These are phyloP conservation scores for Chalcis sispes DNA, from an alignment of 2,888 invertebrate genomes.

Conservation along the genomic window DNA sequence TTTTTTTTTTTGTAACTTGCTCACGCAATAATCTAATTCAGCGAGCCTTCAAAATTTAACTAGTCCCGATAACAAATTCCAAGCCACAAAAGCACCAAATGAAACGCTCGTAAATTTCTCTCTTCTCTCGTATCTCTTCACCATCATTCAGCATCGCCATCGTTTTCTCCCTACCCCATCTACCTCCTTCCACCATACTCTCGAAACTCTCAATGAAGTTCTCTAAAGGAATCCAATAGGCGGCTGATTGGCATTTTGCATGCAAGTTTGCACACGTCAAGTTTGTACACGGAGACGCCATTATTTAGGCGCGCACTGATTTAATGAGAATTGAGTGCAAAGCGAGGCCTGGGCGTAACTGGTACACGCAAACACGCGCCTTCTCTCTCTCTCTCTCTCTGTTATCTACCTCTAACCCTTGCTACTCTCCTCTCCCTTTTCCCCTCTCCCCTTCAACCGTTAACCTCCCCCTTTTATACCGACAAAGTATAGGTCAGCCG, in stretches of 20 bases:
- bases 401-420: no score
- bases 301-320: constrained; percentile 41
- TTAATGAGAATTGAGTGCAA: constrained; percentile 40
- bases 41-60: constrained; percentile 1
- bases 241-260: constrained; percentile 48
- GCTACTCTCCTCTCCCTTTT: no score
- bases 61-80: background rate
- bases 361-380: background rate
- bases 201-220: no score
- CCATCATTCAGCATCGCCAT: background rate
- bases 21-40: constrained; percentile 3
- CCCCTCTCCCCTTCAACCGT: no score
- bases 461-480: no score
- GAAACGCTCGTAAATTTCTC: background rate
- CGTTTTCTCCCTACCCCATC: background rate
- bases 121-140: background rate
- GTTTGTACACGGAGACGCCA: constrained; percentile 42
- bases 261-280: constrained; percentile 30
- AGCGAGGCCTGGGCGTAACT: constrained; percentile 6
- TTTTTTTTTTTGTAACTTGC: no score
- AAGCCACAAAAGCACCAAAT: background rate
- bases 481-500: constrained; percentile 30
- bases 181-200: background rate
- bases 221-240: constrained; percentile 34
- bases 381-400: no score